Evolutionary conservation across 2,113 vertebrate genomes (phyloP).

Genomic region (Dinomys branickii): DNA sequence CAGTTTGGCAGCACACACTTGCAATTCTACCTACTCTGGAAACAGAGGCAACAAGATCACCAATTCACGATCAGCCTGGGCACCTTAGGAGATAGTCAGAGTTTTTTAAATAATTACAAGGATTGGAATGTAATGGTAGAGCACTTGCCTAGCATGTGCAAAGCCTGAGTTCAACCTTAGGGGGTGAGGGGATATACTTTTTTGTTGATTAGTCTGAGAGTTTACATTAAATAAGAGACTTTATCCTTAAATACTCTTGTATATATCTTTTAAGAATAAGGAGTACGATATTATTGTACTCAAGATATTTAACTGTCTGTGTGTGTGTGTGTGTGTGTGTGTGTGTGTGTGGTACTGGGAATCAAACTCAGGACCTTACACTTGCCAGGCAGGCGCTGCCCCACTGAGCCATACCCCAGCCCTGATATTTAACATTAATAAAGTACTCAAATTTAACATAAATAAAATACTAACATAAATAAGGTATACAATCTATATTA

Average conservation of each 20-base stretch:
- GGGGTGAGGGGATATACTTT: neutral
- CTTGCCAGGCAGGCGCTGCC: too few relatives aligned
- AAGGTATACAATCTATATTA: neutral
- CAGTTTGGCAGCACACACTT: neutral
- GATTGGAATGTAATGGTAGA: neutral
- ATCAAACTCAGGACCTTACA: too few relatives aligned
- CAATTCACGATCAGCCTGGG: too few relatives aligned
- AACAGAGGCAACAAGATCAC: too few relatives aligned
- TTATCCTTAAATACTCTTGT: constrained; percentile 29
- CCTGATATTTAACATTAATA: neutral
- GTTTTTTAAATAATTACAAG: neutral
- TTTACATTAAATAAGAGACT: neutral
- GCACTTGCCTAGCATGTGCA: neutral
- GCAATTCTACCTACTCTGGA: neutral
- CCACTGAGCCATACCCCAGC: too few relatives aligned
- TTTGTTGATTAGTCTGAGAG: constrained; percentile 40
- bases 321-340: too few relatives aligned
- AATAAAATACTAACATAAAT: neutral
- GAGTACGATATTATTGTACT: neutral
- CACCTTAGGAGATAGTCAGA: neutral
- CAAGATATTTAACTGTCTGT: neutral
- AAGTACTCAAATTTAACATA: neutral
- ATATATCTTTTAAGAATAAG: neutral
- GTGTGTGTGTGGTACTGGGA: too few relatives aligned
- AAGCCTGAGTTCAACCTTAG: neutral